These are phyloP conservation scores for Lissocephala sabroskyi DNA, from an alignment of 2,888 invertebrate genomes.

Conservation along the genomic window DNA sequence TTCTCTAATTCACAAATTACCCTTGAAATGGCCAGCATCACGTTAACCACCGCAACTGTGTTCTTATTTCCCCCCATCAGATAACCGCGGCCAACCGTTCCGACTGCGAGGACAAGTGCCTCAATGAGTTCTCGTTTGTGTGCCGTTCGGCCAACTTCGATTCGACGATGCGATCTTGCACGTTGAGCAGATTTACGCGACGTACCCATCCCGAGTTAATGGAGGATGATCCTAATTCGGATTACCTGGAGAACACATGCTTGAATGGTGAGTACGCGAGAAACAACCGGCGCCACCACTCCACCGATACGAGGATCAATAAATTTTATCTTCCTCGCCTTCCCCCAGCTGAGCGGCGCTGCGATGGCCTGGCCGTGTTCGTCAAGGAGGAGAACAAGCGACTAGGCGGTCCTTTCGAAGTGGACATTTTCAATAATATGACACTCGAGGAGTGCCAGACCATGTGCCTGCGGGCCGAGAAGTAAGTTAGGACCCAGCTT, in stretches of 20 bases:
- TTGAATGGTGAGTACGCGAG: conserved; percentile 82
- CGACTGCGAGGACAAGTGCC: conserved; percentile 91
- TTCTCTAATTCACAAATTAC: background rate
- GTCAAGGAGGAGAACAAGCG: conserved; percentile 92
- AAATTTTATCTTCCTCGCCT: background rate
- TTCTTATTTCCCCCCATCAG: too few relatives aligned
- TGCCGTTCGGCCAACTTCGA: conserved; percentile 91
- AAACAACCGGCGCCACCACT: too few relatives aligned
- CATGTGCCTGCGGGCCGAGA: conserved; percentile 89
- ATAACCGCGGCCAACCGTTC: conserved; percentile 86
- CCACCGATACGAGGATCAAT: background rate
- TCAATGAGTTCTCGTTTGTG: conserved; percentile 90
- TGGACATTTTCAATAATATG: conserved; percentile 88
- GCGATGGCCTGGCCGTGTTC: conserved; percentile 89
- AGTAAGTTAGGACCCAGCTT: too few relatives aligned
- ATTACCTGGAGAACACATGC: conserved; percentile 93
- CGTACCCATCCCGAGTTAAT: conserved; percentile 88
- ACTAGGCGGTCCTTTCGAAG: conserved; percentile 89
- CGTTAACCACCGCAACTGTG: conserved; percentile 1
- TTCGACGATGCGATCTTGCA: conserved; percentile 83
- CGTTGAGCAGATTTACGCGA: conserved; percentile 85
- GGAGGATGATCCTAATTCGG: conserved; percentile 89
- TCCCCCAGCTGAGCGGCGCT: conserved; percentile 83
- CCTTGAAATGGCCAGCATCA: background rate
- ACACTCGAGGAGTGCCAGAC: conserved; percentile 91